A percentile compares a stretch with the other conserved stretches of the same genome.
phyloP scores from a whole-genome alignment of 1,140 invertebrate genomes.

The Drosophila mayri region DNA sequence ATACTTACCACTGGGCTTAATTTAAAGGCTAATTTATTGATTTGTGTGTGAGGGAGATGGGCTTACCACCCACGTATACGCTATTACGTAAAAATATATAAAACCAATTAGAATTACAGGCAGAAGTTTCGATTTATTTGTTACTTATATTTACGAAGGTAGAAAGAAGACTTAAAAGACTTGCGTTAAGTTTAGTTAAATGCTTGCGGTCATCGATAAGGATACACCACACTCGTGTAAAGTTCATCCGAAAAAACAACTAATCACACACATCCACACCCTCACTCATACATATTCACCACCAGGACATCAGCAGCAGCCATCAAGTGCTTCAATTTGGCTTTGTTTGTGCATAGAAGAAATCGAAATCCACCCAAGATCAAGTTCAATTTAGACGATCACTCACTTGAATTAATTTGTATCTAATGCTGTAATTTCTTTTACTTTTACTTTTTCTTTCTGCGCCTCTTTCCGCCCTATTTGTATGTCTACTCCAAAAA shows the following conservation, averaged over 20 bases:
- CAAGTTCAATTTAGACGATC: slow-evolving; percentile 33
- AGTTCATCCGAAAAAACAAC: neutral
- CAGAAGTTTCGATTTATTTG: slow-evolving; percentile 30
- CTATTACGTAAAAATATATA: slow-evolving; percentile 39
- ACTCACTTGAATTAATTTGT: slow-evolving; percentile 71
- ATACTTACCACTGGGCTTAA: slow-evolving; percentile 56
- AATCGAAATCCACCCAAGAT: slow-evolving; percentile 19
- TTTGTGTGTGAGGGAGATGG: slow-evolving; percentile 46
- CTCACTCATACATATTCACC: slow-evolving; percentile 9
- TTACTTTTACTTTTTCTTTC: slow-evolving; percentile 81
- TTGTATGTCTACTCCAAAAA: slow-evolving; percentile 72
- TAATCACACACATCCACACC: slow-evolving; percentile 4
- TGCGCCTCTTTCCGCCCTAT: slow-evolving; percentile 59
- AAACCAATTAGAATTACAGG: slow-evolving; percentile 24
- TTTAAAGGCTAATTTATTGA: slow-evolving; percentile 70
- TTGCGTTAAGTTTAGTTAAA: slow-evolving; percentile 42
- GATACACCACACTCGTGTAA: slow-evolving; percentile 6
- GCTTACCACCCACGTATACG: slow-evolving; percentile 22
- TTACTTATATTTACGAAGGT: slow-evolving; percentile 10
- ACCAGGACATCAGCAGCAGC: slow-evolving; percentile 25
- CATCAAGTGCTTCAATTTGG: slow-evolving; percentile 37
- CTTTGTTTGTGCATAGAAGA: slow-evolving; percentile 38
- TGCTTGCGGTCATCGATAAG: slow-evolving; percentile 41
- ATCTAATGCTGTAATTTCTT: slow-evolving; percentile 83
- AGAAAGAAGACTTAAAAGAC: slow-evolving; percentile 16